A percentile compares a stretch with the other conserved stretches of the same genome.
These are phyloP conservation scores for Australoheros facetus DNA, from an alignment of 2,797 vertebrate genomes.

Conservation along the genomic window DNA sequence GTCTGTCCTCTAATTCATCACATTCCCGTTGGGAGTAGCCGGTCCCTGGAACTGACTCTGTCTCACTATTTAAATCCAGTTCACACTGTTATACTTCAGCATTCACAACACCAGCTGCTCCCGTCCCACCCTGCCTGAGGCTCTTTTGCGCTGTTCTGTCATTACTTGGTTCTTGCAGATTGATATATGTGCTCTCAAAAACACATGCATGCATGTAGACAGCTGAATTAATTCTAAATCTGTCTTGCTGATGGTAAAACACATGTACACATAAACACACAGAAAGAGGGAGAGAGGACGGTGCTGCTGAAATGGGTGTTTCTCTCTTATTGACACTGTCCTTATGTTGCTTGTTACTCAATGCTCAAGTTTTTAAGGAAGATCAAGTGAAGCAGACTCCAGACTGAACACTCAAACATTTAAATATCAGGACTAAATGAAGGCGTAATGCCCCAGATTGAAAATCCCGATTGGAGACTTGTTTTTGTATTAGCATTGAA, in stretches of 20 bases:
- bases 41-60: conserved; percentile 24
- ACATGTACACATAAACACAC: conserved; percentile 2
- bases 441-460: neutral
- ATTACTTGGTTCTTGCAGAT: conserved; percentile 52
- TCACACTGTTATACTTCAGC: conserved; percentile 46
- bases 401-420: neutral
- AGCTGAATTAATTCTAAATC: conserved; percentile 29
- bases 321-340: neutral
- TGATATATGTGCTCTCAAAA: conserved; percentile 39
- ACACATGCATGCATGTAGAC: neutral
- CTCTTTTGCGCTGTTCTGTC: conserved; percentile 39
- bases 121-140: conserved; percentile 45
- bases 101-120: conserved; percentile 59
- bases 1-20: conserved; percentile 35
- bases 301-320: conserved; percentile 8
- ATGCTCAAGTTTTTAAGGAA: neutral
- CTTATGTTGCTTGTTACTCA: neutral
- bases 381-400: neutral
- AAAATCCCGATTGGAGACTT: neutral
- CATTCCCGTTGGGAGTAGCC: conserved; percentile 21
- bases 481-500: neutral
- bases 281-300: neutral
- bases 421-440: neutral
- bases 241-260: conserved; percentile 28
- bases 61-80: conserved; percentile 53